Evolutionary conservation across 92 coral and sea anemone genomes (phyloP).

Genomic region (Epizoanthus stellaris): DNA sequence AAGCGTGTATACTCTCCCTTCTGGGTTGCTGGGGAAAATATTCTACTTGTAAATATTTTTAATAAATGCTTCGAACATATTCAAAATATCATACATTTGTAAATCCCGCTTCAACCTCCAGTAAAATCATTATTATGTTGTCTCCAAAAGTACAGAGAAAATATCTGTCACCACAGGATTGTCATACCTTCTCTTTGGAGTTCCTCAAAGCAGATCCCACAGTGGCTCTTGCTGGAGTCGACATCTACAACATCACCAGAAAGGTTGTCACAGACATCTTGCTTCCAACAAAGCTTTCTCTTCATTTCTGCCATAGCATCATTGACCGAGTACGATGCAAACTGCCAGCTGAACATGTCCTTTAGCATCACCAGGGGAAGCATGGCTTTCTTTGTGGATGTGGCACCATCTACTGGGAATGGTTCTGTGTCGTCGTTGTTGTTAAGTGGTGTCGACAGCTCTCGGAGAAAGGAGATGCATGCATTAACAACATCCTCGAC

Average conservation of each 20-base stretch:
- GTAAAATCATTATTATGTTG: too few species aligned
- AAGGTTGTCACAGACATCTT: neutral
- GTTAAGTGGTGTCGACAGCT: neutral
- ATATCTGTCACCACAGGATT: neutral
- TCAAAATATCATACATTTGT: too few species aligned
- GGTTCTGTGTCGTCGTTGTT: neutral
- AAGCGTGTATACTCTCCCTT: too few species aligned
- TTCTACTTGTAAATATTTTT: too few species aligned
- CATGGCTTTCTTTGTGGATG: neutral
- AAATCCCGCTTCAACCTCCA: too few species aligned
- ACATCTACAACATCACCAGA: neutral
- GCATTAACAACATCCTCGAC: constrained; percentile 54
- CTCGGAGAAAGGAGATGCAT: constrained; percentile 20
- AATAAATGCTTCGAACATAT: too few species aligned
- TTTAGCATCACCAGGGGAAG: constrained; percentile 35
- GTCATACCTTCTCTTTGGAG: constrained; percentile 2
- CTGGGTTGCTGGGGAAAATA: too few species aligned
- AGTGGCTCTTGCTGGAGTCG: constrained; percentile 11
- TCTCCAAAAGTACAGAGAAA: too few species aligned
- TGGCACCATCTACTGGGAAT: neutral
- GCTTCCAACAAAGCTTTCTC: constrained; percentile 13
- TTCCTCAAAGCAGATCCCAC: constrained; percentile 59
- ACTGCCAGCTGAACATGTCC: constrained; percentile 62
- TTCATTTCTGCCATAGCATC: constrained; percentile 49
- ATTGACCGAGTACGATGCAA: constrained; percentile 33